Percentiles rank a stretch among this genome's conserved stretches.
Conservation (phyloP, 2,113 vertebrate genomes). For the Theristicus caerulescens region DNA sequence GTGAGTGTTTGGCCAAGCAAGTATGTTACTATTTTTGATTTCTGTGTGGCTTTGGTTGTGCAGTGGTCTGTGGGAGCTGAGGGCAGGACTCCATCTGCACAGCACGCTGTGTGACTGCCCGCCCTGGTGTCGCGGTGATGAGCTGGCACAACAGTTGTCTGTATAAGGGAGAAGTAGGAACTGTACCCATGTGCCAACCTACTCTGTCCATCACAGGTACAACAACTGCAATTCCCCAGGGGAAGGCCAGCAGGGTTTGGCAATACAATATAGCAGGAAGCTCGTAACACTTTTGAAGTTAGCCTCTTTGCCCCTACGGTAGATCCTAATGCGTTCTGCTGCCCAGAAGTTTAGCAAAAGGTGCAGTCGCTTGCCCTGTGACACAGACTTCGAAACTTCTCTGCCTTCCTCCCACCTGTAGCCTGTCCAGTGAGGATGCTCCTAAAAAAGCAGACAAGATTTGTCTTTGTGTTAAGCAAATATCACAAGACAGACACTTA, state of each 20-base stretch:
- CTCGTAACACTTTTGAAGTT: neutral
- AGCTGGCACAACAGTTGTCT: neutral
- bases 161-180: neutral
- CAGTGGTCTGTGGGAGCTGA: neutral
- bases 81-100: neutral
- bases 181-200: neutral
- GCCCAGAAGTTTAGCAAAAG: neutral
- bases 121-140: neutral
- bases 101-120: accelerated
- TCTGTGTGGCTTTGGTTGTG: neutral
- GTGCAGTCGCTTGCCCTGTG: neutral
- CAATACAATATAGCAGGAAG: neutral
- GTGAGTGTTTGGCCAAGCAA: neutral
- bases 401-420: neutral
- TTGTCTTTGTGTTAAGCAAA: neutral
- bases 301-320: neutral
- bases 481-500: neutral
- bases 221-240: neutral
- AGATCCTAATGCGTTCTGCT: neutral
- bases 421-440: neutral
- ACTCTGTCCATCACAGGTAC: neutral
- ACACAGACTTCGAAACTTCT: neutral
- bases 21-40: neutral
- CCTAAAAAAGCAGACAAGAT: neutral
- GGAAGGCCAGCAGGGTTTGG: neutral